Evolutionary conservation across 2,797 vertebrate species (phyloP).

Genomic region (Amniataba percoides): DNA sequence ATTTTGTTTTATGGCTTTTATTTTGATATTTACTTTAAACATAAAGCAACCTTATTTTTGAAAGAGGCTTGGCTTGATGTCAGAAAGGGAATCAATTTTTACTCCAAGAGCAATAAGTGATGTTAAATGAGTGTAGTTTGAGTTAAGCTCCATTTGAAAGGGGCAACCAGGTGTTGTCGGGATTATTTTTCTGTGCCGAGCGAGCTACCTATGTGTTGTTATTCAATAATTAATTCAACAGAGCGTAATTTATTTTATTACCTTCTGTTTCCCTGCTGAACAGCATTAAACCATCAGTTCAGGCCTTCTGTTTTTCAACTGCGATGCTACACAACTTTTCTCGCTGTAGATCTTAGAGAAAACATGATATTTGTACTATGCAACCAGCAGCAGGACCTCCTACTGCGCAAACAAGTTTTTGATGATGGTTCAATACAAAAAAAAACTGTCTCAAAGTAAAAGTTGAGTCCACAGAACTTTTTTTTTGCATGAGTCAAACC

Average conservation of each 20-base stretch:
- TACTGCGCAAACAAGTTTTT: neutral
- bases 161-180: neutral
- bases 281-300: neutral
- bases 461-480: constrained; percentile 3
- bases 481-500: neutral
- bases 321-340: neutral
- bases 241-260: neutral
- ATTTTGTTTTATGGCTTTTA: neutral
- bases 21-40: neutral
- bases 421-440: constrained; percentile 16
- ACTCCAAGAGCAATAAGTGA: neutral
- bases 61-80: neutral
- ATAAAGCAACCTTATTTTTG: neutral
- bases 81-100: neutral
- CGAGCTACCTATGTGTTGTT: neutral
- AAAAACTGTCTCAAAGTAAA: constrained; percentile 15
- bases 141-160: neutral
- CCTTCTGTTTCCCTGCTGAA: neutral
- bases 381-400: neutral
- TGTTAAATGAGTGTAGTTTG: neutral
- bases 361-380: neutral
- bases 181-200: neutral
- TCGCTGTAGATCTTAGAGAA: neutral
- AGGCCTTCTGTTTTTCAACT: neutral
- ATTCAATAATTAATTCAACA: neutral